phyloP scores from a whole-genome alignment of 2,888 invertebrate species.

The Zhengitettix transpicula region DNA sequence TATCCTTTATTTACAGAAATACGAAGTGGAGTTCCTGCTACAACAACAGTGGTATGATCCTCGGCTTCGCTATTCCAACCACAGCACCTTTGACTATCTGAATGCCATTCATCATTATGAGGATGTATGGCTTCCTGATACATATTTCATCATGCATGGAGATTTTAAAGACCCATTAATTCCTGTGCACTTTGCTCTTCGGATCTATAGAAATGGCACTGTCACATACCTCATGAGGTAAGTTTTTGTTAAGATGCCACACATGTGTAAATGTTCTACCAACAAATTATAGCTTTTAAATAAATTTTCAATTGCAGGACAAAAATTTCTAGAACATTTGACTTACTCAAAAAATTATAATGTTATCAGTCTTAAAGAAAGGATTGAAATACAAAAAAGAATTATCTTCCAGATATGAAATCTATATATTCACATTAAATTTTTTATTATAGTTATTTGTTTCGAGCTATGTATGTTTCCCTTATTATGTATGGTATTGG shows the following conservation, averaged over 20 bases:
- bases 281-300: not conserved
- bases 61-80: conserved; percentile 72
- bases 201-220: conserved; percentile 84
- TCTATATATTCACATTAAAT: no score
- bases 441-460: no score
- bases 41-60: conserved; percentile 91
- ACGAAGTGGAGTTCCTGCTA: conserved; percentile 86
- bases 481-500: no score
- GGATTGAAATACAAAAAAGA: no score
- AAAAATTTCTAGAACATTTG: not conserved
- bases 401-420: no score
- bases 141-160: conserved; percentile 92
- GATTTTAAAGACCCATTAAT: conserved; percentile 89
- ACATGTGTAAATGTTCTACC: not conserved
- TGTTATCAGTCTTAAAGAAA: no score
- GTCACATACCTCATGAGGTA: conserved; percentile 87
- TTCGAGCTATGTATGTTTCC: no score
- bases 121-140: conserved; percentile 86
- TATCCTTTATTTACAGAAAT: conserved; percentile 53
- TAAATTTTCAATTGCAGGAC: not conserved
- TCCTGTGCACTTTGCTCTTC: conserved; percentile 82
- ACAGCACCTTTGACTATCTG: conserved; percentile 71
- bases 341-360: no score
- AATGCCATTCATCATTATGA: conserved; percentile 88
- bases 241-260: conserved; percentile 14